These are phyloP conservation scores for Dorcus hopei DNA, from an alignment of 2,888 invertebrate species.

Conservation along the genomic window DNA sequence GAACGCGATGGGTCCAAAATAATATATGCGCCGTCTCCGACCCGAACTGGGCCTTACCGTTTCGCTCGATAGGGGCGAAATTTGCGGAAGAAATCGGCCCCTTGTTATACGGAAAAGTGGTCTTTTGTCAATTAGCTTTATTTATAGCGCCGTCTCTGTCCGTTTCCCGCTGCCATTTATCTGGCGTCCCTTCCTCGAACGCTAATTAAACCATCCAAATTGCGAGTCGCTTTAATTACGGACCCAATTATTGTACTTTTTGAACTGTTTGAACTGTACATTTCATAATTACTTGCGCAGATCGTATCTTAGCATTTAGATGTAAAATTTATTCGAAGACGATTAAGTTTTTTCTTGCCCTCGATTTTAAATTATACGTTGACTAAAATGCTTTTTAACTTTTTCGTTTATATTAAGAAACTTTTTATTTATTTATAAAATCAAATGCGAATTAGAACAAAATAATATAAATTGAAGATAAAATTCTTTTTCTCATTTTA, in stretches of 20 bases:
- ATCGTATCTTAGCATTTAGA: conserved; percentile 4
- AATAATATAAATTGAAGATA: no score
- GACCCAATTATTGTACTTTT: conserved; percentile 32
- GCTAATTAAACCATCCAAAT: conserved; percentile 37
- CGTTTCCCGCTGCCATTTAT: neutral
- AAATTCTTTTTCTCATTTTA: no score
- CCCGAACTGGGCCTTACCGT: conserved; percentile 1
- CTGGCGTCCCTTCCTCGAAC: conserved; percentile 7
- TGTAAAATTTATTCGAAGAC: no score
- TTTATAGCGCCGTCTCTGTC: conserved; percentile 18
- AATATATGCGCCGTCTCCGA: conserved; percentile 4
- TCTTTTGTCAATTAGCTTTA: conserved; percentile 32
- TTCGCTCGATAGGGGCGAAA: neutral
- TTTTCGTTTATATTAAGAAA: no score
- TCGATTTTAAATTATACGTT: no score
- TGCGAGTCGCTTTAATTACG: conserved; percentile 34
- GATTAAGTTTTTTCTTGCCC: no score
- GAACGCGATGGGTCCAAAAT: conserved; percentile 21
- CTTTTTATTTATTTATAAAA: no score
- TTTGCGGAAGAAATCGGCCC: conserved; percentile 10
- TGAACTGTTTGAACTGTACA: conserved; percentile 9
- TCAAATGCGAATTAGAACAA: no score
- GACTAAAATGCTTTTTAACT: no score
- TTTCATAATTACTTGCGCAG: conserved; percentile 8
- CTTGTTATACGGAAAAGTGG: conserved; percentile 27